phyloP scores from a whole-genome alignment of 2,888 invertebrate genomes.

The Phalangium opilio region DNA sequence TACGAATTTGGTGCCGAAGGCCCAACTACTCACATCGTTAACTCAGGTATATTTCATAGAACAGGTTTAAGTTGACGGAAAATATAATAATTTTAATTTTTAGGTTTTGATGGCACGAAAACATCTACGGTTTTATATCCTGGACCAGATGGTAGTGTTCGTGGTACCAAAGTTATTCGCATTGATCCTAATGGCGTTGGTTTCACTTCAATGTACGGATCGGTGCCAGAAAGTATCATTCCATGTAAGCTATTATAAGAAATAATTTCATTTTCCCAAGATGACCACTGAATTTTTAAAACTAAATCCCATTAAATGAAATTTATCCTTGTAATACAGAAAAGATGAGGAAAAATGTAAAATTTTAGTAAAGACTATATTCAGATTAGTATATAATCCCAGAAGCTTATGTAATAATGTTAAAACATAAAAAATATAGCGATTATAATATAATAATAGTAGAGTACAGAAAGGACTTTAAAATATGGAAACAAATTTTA shows the following conservation, averaged over 20 bases:
- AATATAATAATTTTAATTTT: background rate
- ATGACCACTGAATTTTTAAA: no score
- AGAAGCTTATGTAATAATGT: no score
- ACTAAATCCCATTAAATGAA: no score
- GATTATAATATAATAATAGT: no score
- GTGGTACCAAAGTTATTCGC: constrained; percentile 3
- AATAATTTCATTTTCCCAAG: no score
- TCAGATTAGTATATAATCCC: no score
- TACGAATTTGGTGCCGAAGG: constrained; percentile 12
- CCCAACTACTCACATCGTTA: constrained; percentile 11
- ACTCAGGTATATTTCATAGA: constrained; percentile 10
- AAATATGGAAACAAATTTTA: no score
- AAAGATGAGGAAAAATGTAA: no score
- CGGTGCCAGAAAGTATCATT: background rate
- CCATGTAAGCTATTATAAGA: background rate
- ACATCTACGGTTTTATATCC: constrained; percentile 2
- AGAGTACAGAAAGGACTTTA: no score
- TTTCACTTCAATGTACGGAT: background rate
- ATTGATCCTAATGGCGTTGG: background rate
- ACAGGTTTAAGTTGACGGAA: background rate
- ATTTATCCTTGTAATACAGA: no score
- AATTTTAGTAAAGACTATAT: no score
- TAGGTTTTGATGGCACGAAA: background rate
- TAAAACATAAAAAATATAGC: no score
- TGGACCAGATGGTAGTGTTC: constrained; percentile 1